Conservation (phyloP, 2,888 invertebrate species). For the Blera fallax region DNA sequence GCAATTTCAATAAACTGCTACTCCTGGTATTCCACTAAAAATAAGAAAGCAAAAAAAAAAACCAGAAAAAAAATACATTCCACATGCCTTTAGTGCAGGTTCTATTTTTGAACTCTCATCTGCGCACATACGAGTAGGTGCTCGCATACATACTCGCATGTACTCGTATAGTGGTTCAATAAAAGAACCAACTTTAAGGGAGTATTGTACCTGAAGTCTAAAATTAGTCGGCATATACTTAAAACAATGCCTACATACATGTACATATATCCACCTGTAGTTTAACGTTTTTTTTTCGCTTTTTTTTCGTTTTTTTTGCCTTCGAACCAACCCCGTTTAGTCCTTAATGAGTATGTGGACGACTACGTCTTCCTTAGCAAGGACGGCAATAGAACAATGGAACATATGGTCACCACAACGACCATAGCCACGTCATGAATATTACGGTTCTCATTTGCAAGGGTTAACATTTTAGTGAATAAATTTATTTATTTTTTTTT, state of each 20-base stretch:
- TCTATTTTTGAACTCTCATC: constrained; percentile 56
- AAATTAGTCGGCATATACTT: constrained; percentile 19
- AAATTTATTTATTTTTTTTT: too few relatives aligned
- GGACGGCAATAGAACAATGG: constrained; percentile 9
- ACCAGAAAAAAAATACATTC: constrained; percentile 9
- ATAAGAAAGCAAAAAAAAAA: not conserved
- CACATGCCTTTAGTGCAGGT: constrained; percentile 37
- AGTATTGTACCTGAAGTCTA: constrained; percentile 26
- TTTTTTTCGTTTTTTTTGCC: too few relatives aligned
- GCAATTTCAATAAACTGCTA: constrained; percentile 47
- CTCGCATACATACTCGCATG: not conserved
- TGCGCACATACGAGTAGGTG: constrained; percentile 29
- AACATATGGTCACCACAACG: constrained; percentile 8
- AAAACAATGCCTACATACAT: not conserved
- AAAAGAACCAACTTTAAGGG: constrained; percentile 26
- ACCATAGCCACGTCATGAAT: constrained; percentile 7
- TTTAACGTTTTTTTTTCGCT: not conserved
- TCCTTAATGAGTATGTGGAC: not conserved
- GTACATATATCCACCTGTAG: not conserved
- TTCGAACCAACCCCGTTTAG: not conserved
- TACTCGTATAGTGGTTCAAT: constrained; percentile 31
- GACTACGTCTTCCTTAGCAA: not conserved
- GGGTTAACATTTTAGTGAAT: not conserved
- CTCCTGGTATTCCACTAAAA: constrained; percentile 54
- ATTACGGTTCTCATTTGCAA: not conserved